Conservation (phyloP, 2,888 invertebrate species). For the Heterodera filipjevi region DNA sequence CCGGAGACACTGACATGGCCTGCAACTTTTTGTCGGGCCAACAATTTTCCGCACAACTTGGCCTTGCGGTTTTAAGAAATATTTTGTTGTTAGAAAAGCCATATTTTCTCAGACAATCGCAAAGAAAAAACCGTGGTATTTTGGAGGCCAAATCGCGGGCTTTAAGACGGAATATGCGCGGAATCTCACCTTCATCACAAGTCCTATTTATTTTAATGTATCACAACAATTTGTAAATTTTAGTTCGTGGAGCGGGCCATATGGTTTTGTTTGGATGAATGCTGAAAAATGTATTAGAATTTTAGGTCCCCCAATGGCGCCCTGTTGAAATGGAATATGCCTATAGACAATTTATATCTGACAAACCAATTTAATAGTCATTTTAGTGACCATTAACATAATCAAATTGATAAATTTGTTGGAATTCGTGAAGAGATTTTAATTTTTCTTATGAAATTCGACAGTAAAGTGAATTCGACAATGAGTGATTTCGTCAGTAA, state of each 20-base stretch:
- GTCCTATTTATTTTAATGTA: no score
- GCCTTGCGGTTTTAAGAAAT: constrained; percentile 32
- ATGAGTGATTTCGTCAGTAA: no score
- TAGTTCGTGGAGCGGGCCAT: constrained; percentile 21
- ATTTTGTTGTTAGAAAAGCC: background rate
- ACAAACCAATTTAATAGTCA: background rate
- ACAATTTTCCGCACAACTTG: constrained; percentile 57
- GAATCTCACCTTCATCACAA: constrained; percentile 13
- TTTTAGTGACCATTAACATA: background rate
- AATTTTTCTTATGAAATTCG: no score
- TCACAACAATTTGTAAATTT: no score
- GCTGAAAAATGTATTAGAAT: background rate
- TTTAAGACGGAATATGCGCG: constrained; percentile 19
- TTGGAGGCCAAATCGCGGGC: constrained; percentile 33
- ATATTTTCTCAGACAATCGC: constrained; percentile 46
- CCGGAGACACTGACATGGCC: constrained; percentile 58
- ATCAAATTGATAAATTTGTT: background rate
- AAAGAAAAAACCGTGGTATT: constrained; percentile 64
- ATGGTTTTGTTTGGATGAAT: constrained; percentile 17
- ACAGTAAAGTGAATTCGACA: no score
- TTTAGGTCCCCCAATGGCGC: constrained; percentile 4
- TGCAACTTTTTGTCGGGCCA: constrained; percentile 63
- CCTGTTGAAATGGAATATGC: constrained; percentile 6
- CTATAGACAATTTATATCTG: background rate
- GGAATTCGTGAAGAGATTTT: background rate